Percentiles rank a stretch among this genome's conserved stretches.
These are phyloP conservation scores for Channa argus DNA, from an alignment of 2,113 vertebrate genomes.

Conservation along the genomic window DNA sequence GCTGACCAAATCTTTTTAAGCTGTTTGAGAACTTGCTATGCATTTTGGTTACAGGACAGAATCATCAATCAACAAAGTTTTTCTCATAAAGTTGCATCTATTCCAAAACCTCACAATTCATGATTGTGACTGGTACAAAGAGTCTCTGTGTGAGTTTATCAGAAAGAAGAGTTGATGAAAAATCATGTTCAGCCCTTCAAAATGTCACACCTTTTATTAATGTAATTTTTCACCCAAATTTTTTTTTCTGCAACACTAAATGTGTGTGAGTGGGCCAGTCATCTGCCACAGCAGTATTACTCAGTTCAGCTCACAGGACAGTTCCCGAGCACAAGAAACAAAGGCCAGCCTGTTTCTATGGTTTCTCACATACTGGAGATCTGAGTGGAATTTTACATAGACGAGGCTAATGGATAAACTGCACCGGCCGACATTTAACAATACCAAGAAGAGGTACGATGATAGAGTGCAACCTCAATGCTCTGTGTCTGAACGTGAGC, in stretches of 20 bases:
- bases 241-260: conserved; percentile 42
- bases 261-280: conserved; percentile 72
- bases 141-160: conserved; percentile 38
- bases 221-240: conserved; percentile 57
- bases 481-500: conserved; percentile 21
- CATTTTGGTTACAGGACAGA: background rate
- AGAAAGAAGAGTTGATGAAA: conserved; percentile 52
- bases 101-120: conserved; percentile 5
- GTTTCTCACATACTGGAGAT: conserved; percentile 78
- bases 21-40: background rate
- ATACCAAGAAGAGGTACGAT: conserved; percentile 43
- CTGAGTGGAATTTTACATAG: conserved; percentile 69
- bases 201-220: conserved; percentile 70
- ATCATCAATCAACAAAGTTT: background rate
- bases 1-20: background rate
- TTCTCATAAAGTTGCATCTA: conserved; percentile 8
- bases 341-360: conserved; percentile 80
- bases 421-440: conserved; percentile 51
- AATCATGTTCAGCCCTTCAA: conserved; percentile 52
- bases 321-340: conserved; percentile 76
- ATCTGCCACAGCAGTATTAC: conserved; percentile 72
- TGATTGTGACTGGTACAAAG: conserved; percentile 16
- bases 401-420: conserved; percentile 57
- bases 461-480: conserved; percentile 27
- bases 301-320: conserved; percentile 73